These are phyloP conservation scores for Euwallacea similis DNA, from an alignment of 1,140 invertebrate genomes.

Conservation along the genomic window DNA sequence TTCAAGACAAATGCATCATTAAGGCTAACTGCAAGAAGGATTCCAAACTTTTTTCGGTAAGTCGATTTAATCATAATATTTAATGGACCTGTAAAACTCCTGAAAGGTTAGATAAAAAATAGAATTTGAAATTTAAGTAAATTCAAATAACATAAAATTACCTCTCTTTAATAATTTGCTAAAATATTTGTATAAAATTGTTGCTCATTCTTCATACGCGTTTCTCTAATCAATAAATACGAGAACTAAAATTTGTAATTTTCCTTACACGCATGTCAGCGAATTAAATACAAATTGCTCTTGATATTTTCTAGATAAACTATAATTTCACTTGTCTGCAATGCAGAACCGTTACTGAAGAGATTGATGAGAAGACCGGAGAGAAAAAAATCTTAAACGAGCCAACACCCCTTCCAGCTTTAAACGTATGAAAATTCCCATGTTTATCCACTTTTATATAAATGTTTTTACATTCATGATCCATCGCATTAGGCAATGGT, in stretches of 20 bases:
- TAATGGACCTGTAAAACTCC: background rate
- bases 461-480: too few species aligned
- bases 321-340: slow-evolving; percentile 73
- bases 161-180: too few species aligned
- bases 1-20: slow-evolving; percentile 77
- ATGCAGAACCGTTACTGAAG: slow-evolving; percentile 62
- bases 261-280: too few species aligned
- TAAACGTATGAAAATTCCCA: slow-evolving; percentile 66
- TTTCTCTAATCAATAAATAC: too few species aligned
- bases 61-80: slow-evolving; percentile 35
- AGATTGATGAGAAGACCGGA: slow-evolving; percentile 62
- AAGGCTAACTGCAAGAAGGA: slow-evolving; percentile 82
- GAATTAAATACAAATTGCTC: background rate
- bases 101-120: too few species aligned
- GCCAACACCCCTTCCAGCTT: slow-evolving; percentile 66
- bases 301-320: slow-evolving; percentile 59
- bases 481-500: slow-evolving; percentile 71
- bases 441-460: background rate
- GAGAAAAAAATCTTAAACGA: slow-evolving; percentile 59
- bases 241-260: too few species aligned
- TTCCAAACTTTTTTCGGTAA: slow-evolving; percentile 79
- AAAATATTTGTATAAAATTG: too few species aligned
- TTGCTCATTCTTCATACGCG: too few species aligned
- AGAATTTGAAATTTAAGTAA: too few species aligned
- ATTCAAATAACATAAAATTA: too few species aligned